Evolutionary conservation across 1,140 invertebrate species (phyloP).

Genomic region (Aphidius ervi): DNA sequence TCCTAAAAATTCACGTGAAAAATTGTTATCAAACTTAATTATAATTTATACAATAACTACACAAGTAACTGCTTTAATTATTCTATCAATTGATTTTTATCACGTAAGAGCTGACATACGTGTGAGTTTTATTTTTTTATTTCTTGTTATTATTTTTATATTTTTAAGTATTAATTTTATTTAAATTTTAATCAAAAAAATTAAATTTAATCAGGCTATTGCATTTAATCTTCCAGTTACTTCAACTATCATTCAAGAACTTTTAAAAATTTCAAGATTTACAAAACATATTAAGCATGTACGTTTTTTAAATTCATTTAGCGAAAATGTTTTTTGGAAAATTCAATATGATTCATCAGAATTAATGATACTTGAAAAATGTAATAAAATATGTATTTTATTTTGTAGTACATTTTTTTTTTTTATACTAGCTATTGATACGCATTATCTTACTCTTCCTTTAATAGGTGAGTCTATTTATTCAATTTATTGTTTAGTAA

Average conservation of each 20-base stretch:
- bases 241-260: conserved; percentile 21
- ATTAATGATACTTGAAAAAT: conserved; percentile 25
- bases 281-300: conserved; percentile 25
- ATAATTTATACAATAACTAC: conserved; percentile 20
- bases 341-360: conserved; percentile 22
- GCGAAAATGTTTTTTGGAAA: conserved; percentile 29
- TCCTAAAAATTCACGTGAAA: conserved; percentile 20
- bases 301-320: conserved; percentile 27
- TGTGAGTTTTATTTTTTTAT: conserved; percentile 19
- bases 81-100: conserved; percentile 28
- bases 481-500: neutral
- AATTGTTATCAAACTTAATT: conserved; percentile 25
- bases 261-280: conserved; percentile 25
- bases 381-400: conserved; percentile 23
- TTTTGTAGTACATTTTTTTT: conserved; percentile 9
- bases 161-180: neutral
- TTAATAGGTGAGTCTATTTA: conserved; percentile 25
- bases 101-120: conserved; percentile 22
- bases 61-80: conserved; percentile 24
- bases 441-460: conserved; percentile 27
- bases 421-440: conserved; percentile 16
- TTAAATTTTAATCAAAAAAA: conserved; percentile 7
- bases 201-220: too few relatives aligned
- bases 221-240: conserved; percentile 25
- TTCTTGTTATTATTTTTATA: neutral